phyloP scores from a whole-genome alignment of 2,888 invertebrate species.

The Blera fallax region DNA sequence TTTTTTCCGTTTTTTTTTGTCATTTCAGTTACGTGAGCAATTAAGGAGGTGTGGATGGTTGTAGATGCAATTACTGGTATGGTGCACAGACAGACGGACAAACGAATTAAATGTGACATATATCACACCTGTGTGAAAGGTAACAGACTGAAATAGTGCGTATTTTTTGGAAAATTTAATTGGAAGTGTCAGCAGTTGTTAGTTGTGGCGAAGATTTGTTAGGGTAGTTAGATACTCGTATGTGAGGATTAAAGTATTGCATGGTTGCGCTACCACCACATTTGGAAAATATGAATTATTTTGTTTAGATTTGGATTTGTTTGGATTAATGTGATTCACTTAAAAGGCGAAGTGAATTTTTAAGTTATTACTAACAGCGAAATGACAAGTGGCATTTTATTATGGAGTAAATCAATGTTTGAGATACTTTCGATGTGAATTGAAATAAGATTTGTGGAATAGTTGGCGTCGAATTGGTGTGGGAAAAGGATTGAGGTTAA shows the following conservation, averaged over 20 bases:
- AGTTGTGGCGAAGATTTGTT: constrained; percentile 39
- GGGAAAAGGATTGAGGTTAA: not conserved
- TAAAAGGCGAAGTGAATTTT: constrained; percentile 41
- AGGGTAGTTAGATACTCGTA: not conserved
- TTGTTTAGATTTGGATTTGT: constrained; percentile 18
- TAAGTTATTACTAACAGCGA: constrained; percentile 47
- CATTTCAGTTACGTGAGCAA: constrained; percentile 2
- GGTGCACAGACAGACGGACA: constrained; percentile 18
- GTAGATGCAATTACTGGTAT: constrained; percentile 9
- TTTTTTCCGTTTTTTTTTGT: not conserved
- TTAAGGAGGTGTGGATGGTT: constrained; percentile 56
- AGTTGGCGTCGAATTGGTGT: constrained; percentile 27
- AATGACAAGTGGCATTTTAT: constrained; percentile 46
- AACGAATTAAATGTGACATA: constrained; percentile 68
- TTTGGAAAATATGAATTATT: constrained; percentile 68
- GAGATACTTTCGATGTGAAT: constrained; percentile 49
- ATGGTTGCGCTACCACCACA: constrained; percentile 21
- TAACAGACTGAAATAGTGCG: constrained; percentile 11
- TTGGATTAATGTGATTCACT: constrained; percentile 44
- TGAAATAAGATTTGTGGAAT: constrained; percentile 18
- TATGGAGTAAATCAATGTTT: constrained; percentile 52
- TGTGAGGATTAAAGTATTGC: constrained; percentile 1
- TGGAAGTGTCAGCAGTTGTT: constrained; percentile 65
- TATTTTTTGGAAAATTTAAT: constrained; percentile 66
- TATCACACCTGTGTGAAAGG: constrained; percentile 64